Conservation (phyloP, 2,888 invertebrate genomes). For the Scelioninae gen. 1 region DNA sequence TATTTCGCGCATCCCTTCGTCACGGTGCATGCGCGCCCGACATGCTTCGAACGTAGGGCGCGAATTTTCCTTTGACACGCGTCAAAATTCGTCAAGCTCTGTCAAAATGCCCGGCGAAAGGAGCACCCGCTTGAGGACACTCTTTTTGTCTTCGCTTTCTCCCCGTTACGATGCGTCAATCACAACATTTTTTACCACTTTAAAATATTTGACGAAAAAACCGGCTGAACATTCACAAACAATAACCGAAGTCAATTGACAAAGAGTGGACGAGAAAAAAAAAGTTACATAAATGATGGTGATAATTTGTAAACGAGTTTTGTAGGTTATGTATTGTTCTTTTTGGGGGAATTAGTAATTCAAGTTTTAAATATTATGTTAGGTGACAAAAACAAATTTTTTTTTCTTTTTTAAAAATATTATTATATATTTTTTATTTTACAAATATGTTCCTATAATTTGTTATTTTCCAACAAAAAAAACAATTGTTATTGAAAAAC, state of each 20-base stretch:
- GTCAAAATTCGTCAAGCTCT: constrained; percentile 80
- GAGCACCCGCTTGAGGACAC: constrained; percentile 52
- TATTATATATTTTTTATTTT: no score
- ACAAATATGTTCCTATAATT: no score
- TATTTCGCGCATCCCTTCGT: constrained; percentile 77
- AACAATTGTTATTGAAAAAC: no score
- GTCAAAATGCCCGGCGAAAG: constrained; percentile 75
- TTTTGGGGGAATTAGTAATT: no score
- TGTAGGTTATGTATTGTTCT: no score
- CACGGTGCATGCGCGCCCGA: constrained; percentile 65
- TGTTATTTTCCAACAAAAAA: no score
- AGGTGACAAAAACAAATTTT: no score
- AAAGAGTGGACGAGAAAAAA: constrained; percentile 11
- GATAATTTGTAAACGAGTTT: constrained; percentile 14
- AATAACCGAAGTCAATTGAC: constrained; percentile 37
- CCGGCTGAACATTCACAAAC: constrained; percentile 31
- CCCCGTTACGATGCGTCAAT: constrained; percentile 48
- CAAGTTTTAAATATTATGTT: no score
- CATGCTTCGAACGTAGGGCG: constrained; percentile 47
- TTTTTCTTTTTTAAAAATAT: no score
- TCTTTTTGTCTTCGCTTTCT: constrained; percentile 68
- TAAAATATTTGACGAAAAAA: constrained; percentile 16
- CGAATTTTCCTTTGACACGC: constrained; percentile 68
- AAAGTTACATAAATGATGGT: constrained; percentile 1
- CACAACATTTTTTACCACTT: constrained; percentile 60